Base-by-base conservation (phyloP, 2,888 invertebrate species). In the Lapara coniferarum region DNA sequence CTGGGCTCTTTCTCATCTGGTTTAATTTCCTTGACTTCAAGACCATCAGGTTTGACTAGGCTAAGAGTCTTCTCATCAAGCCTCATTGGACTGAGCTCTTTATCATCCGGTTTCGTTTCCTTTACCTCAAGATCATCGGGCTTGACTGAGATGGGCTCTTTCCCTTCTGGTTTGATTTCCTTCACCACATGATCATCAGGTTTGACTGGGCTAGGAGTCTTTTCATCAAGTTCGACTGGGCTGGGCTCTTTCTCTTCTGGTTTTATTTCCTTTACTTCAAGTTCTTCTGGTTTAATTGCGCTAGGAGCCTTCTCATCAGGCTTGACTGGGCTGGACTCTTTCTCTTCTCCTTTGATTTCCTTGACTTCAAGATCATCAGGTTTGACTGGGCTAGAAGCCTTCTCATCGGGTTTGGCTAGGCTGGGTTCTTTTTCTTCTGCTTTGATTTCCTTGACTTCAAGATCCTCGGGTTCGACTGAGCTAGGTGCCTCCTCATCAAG, bases 141-240 rank as follows among this genome's bases (percentile, higher is more conserved):
- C 52, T 52, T 52, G 52, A 52, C 52, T 52, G 70, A 56, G 10
- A 70, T 73, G 10, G 66, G 30, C 10, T 3, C 69, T 1, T 73
- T 70, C 0, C 71, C 69, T 0, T 57, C 69, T 4, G 13, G 44
- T 51, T 66, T 63, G 12, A 14, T 30, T 13, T 52, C 52, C 52
- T 52, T 7, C 0, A 52, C n/a, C 6, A n/a, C 14, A 52, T n/a
- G n/a, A 5, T 72, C 69, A 0, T 71, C 67, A 14, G 59, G 66
- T 12, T 67, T 55, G 7, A 67, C 37, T 12, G 56, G 37, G 37
- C 70, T 66, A 10, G 71, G 37, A 16, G 30, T 37, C 30, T 66
- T 66, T 49, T 69, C 30, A 44, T 72, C 67, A 30, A 46, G 46
- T 4, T 58, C 55, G 10, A 70, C 69, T 0, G 72, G 74, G n/a